Base-by-base conservation (phyloP, 2,113 vertebrate species). In the Progne subis region DNA sequence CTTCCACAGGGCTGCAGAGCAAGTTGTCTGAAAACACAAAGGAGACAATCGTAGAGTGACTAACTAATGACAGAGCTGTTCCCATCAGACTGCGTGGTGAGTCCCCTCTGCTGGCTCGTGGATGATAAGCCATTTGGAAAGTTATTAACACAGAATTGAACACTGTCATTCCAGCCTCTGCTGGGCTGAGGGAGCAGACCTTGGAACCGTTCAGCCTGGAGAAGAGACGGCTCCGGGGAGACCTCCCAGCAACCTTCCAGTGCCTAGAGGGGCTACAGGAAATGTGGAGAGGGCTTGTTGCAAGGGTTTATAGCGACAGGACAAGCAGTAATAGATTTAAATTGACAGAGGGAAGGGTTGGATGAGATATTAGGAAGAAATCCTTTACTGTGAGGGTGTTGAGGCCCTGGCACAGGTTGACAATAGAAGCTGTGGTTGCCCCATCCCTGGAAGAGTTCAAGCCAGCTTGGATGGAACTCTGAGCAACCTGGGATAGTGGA, bases 301-400 rank as follows among this genome's bases (percentile, higher is more conserved):
- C 9, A 13, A 8, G 59, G 21, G 9, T 18, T 37, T 18, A 1
- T 9, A 37, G 26, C 3, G 37, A 23, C 26, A 57, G 44, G 18
- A 50, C 21, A 28, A 28, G 59, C 5, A 26, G 31, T 1, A 26
- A 18, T 23, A 32, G 21, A 26, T 74, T 57, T 37, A 13, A 32
- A 65, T 9, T 37, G 31, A 2, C 15, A 44, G 59, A 50, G 8
- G 37, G 10, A 8, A 28, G 1, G 32, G 10, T 37, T 11, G 9
- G 21, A 11, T 24, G 12, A 32, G 76, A 32, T 52, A 28, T 37
- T 32, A 4, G 37, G 26, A 28, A 50, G 44, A 12, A 50, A 50
- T 14, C n/a, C 12, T 61, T 23, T 18, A 4, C 9, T 60, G 3
- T 44, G 46, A 8, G 7, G 14, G 3, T 46, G 39, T 2, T 2